phyloP scores from a whole-genome alignment of 2,888 invertebrate species.

The Harmothoe impar region DNA sequence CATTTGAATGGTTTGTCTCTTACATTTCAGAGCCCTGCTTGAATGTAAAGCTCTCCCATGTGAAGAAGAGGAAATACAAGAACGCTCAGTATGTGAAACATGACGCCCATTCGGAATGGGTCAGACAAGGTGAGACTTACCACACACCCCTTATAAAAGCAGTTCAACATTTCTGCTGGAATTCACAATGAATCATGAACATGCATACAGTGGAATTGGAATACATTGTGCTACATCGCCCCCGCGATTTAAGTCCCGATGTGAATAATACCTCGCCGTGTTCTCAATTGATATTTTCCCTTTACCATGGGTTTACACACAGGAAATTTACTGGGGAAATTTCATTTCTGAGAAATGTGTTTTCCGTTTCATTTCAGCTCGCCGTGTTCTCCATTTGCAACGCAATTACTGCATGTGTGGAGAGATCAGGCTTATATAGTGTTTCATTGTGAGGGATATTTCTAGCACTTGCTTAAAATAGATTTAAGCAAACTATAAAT shows the following conservation, averaged over 20 bases:
- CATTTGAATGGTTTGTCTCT: not conserved
- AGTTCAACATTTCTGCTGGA: not conserved
- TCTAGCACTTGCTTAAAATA: too few relatives aligned
- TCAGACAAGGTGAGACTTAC: conserved; percentile 79
- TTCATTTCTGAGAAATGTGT: too few relatives aligned
- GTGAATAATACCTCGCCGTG: too few relatives aligned
- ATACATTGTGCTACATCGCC: conserved; percentile 12
- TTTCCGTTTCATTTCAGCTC: too few relatives aligned
- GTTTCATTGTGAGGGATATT: too few relatives aligned
- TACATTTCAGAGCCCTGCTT: conserved; percentile 77
- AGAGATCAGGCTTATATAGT: too few relatives aligned
- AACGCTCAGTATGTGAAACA: conserved; percentile 80
- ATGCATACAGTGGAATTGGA: not conserved
- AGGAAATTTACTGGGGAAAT: too few relatives aligned
- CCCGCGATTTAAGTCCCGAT: not conserved
- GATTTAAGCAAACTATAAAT: too few relatives aligned
- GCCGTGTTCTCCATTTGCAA: too few relatives aligned
- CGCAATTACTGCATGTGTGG: too few relatives aligned
- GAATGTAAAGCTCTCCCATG: conserved; percentile 77
- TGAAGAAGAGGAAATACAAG: conserved; percentile 77
- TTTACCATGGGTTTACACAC: too few relatives aligned
- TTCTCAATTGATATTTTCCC: too few relatives aligned
- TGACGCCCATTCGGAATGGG: conserved; percentile 82
- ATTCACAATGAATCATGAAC: not conserved
- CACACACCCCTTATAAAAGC: not conserved